Conservation (phyloP, 1,140 invertebrate species). For the Solenopsis invicta region DNA sequence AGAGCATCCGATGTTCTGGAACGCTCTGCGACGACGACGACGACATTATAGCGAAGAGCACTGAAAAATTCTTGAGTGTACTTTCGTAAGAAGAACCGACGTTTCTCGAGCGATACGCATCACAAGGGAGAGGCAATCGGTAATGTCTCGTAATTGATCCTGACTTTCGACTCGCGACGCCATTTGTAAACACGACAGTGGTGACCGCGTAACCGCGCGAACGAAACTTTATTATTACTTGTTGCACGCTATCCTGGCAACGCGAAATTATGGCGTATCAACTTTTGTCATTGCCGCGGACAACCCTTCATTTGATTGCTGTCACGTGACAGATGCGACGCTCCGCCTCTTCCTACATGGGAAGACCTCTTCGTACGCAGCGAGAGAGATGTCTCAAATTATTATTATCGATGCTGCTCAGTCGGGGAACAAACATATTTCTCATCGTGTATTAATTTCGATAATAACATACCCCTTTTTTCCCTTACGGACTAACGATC, state of each 20-base stretch:
- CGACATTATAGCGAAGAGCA: background rate
- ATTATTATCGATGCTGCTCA: slow-evolving; percentile 40
- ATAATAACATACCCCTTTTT: background rate
- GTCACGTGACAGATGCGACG: slow-evolving; percentile 62
- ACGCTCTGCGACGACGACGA: background rate
- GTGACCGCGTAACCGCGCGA: background rate
- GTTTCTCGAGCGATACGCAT: background rate
- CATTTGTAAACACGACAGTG: slow-evolving; percentile 34
- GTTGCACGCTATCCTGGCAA: slow-evolving; percentile 29
- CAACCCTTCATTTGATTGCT: slow-evolving; percentile 46
- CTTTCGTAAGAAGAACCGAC: background rate
- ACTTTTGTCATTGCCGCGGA: slow-evolving; percentile 61
- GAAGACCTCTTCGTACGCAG: background rate
- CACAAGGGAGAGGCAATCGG: background rate
- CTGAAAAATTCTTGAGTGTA: background rate
- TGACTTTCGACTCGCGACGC: slow-evolving; percentile 40
- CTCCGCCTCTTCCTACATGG: slow-evolving; percentile 44
- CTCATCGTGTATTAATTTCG: slow-evolving; percentile 34
- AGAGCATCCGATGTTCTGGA: background rate
- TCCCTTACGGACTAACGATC: background rate
- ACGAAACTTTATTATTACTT: slow-evolving; percentile 39
- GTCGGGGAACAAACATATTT: slow-evolving; percentile 2
- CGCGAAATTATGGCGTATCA: slow-evolving; percentile 64
- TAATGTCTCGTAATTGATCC: slow-evolving; percentile 28
- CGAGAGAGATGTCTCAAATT: slow-evolving; percentile 35